Base-by-base conservation (phyloP, 2,888 invertebrate genomes). In the Hydropsyche betteni region DNA sequence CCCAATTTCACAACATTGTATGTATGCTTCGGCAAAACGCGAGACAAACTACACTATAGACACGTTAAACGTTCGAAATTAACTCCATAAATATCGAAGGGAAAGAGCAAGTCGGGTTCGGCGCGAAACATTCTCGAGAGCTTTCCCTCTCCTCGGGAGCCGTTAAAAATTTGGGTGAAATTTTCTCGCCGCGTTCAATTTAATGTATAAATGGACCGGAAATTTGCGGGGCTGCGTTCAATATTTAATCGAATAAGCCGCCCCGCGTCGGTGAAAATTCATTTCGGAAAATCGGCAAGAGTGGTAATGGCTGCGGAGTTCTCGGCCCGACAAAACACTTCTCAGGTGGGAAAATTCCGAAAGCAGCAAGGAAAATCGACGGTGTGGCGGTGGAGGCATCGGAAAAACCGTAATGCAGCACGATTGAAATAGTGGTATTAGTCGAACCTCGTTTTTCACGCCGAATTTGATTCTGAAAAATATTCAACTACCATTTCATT, bases 191-290 rank as follows among this genome's bases (percentile, higher is more conserved):
- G 16, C 53, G 70, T 70, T 70, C 70, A 53, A 70, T 70, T 70
- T 70, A 70, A 70, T 53, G 70, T 70, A 70, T 53, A 70, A 70
- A 70, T 70, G 70, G 70, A 70, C 70, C 70, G 70, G 70, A 70
- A 70, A 70, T 70, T 69, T 51, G 36, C 51, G 70, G 38, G 69
- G 44, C 53, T 51, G 70, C 52, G 70, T 70, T 70, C 70, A 70
- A 70, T 70, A 70, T 70, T 70, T 70, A 70, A 70, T 70, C 70
- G 70, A 70, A 70, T 70, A 70, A 70, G 70, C 70, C 51, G 24
- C 69, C n/a, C 50, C 69, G 69, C 44, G 36, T 68, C 16, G 69
- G 70, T 6, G 51, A 36, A 70, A 70, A 70, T 70, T 70, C 70
- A 70, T 70, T 70, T 36, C 53, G 70, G 53, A 53, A 70, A 70